These are phyloP conservation scores for Teleopsis dalmanni DNA, from an alignment of 1,140 invertebrate genomes.

Conservation along the genomic window DNA sequence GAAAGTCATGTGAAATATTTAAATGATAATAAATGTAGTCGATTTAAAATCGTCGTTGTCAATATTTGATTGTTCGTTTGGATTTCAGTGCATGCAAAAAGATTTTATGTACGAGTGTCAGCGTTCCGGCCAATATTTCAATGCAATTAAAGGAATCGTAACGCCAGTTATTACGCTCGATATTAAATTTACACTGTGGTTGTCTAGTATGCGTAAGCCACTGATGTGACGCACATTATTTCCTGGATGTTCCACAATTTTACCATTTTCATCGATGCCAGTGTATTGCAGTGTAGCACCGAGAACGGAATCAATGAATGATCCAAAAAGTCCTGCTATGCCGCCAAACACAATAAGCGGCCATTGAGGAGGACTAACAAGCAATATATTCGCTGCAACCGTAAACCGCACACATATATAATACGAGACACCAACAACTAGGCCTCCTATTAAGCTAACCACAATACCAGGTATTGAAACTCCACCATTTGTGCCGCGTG, in stretches of 20 bases:
- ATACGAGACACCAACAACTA: conserved; percentile 64
- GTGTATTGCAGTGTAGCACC: conserved; percentile 82
- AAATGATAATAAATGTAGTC: no score
- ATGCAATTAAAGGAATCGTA: conserved; percentile 63
- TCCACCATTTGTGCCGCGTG: conserved; percentile 78
- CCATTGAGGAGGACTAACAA: conserved; percentile 68
- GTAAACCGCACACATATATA: conserved; percentile 62
- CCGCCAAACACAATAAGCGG: conserved; percentile 66
- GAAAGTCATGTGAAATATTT: no score
- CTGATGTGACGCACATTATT: conserved; percentile 66
- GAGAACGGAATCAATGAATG: conserved; percentile 73
- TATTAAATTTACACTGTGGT: conserved; percentile 83
- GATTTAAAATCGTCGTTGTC: no score
- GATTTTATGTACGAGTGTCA: no score
- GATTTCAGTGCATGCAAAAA: no score
- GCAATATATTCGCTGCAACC: conserved; percentile 52
- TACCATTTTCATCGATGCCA: conserved; percentile 61
- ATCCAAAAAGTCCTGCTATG: conserved; percentile 69
- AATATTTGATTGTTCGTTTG: no score
- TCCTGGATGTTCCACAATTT: conserved; percentile 67
- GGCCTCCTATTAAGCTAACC: conserved; percentile 66
- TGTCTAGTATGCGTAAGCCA: conserved; percentile 73
- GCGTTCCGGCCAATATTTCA: conserved; percentile 53
- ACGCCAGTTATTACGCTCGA: conserved; percentile 70
- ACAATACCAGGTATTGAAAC: conserved; percentile 64